Evolutionary conservation across 1,140 invertebrate genomes (phyloP), one percentile per base, ranked within the genome.

Genomic region (Drosophila funebris): DNA sequence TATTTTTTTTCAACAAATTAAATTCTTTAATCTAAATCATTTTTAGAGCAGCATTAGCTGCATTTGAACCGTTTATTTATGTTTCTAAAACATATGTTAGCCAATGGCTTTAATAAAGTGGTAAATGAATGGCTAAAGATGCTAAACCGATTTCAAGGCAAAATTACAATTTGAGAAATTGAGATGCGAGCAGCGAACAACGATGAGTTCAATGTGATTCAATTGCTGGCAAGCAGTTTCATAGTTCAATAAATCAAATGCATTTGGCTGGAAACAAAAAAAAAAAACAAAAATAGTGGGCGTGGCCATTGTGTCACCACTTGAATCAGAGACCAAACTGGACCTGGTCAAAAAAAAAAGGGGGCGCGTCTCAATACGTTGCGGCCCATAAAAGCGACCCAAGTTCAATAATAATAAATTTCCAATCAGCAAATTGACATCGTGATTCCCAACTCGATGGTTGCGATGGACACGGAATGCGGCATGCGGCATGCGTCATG

Each of bases 401-500:
- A 53, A 54, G 48, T 16, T 60, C 67, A 54, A 60, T 76, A 79
- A 84, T 79, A 83, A 83, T 83, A 83, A 84, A 84, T 84, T 83
- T 83, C 79, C 80, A 83, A 83, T 83, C 80, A 83, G 76, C 80
- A 83, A 83, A 83, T 83, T 83, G 80, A 83, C 70, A 73, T 84
- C 76, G 80, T 83, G 80, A 83, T 83, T 79, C 76, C 20, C 70
- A 64, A 53, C 79, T 48, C 36, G 56, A 46, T 57, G 53, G 46
- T 9, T 31, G 4, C 6, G 6, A 27, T 4, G 24, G 24, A n/a
- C n/a, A n/a, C n/a, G n/a, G 22, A 48, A 53, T 33, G 36, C 9
- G 24, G 24, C 5, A 24, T 6, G 14, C 0, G 50, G 24, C 29
- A 9, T 24, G 43, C n/a, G 22, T 68, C n/a, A 58, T 36, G 53